Percentiles rank a stretch among this genome's conserved stretches.
phyloP scores from a whole-genome alignment of 2,888 invertebrate species.

The Sinotaia quadrata region DNA sequence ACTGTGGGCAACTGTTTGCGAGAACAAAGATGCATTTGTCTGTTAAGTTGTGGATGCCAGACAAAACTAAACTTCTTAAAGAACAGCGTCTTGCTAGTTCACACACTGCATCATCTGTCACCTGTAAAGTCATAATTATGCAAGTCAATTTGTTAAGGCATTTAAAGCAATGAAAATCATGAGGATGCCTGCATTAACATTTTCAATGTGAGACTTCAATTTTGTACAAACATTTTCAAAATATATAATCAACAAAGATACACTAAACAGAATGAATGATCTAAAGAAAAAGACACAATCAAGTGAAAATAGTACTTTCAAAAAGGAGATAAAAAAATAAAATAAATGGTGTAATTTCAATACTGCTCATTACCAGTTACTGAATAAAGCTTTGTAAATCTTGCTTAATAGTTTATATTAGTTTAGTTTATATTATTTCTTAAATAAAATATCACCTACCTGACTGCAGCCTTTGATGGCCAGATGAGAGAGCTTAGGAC shows the following conservation, averaged over 20 bases:
- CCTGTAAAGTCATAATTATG: slow-evolving; percentile 45
- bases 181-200: background rate
- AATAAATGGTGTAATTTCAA: too few species aligned
- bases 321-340: too few species aligned
- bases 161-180: background rate
- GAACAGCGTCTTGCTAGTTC: slow-evolving; percentile 58
- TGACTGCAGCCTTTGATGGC: slow-evolving; percentile 65
- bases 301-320: too few species aligned
- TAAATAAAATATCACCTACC: slow-evolving; percentile 45
- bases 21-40: slow-evolving; percentile 66
- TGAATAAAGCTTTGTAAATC: too few species aligned
- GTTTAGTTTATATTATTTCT: too few species aligned
- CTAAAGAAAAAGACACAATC: too few species aligned
- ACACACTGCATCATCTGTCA: slow-evolving; percentile 65
- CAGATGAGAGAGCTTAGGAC: slow-evolving; percentile 54
- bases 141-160: background rate
- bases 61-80: slow-evolving; percentile 54
- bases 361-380: too few species aligned
- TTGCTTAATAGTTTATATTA: too few species aligned
- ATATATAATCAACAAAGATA: too few species aligned
- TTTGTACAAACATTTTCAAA: too few species aligned
- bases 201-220: too few species aligned
- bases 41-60: slow-evolving; percentile 65
- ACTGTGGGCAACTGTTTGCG: slow-evolving; percentile 64
- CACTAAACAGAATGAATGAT: too few species aligned